Percentiles rank a stretch among this genome's conserved stretches.
phyloP scores from a whole-genome alignment of 2,113 vertebrate genomes.

The Tiliqua scincoides region DNA sequence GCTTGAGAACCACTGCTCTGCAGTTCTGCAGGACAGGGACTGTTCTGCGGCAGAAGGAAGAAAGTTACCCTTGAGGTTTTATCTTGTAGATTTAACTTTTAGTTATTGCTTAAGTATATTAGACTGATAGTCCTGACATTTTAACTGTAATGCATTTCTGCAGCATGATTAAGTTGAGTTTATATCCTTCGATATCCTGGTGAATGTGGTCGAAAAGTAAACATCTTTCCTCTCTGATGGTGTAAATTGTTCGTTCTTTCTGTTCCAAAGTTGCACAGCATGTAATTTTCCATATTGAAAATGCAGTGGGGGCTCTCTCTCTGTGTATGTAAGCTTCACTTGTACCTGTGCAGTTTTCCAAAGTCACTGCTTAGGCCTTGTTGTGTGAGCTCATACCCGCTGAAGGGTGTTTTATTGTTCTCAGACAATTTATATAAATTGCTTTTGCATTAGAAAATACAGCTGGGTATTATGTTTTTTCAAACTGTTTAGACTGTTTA shows the following conservation, averaged over 20 bases:
- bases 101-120: not conserved
- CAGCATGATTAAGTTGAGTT: not conserved
- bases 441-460: not conserved
- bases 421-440: not conserved
- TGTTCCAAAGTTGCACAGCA: not conserved
- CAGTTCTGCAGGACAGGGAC: not conserved
- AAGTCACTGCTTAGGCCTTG: not conserved
- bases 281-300: not conserved
- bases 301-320: not conserved
- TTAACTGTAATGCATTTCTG: not conserved
- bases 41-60: too few relatives aligned
- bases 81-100: not conserved
- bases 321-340: not conserved
- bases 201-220: conserved; percentile 4
- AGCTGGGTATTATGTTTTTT: not conserved
- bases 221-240: not conserved
- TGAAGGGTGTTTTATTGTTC: not conserved
- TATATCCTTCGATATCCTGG: not conserved
- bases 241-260: not conserved
- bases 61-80: not conserved
- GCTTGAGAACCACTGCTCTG: too few relatives aligned
- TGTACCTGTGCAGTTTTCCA: not conserved
- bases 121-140: not conserved
- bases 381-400: not conserved
- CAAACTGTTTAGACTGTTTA: not conserved